phyloP scores from a whole-genome alignment of 1,140 invertebrate species.

The Ladona fulva region DNA sequence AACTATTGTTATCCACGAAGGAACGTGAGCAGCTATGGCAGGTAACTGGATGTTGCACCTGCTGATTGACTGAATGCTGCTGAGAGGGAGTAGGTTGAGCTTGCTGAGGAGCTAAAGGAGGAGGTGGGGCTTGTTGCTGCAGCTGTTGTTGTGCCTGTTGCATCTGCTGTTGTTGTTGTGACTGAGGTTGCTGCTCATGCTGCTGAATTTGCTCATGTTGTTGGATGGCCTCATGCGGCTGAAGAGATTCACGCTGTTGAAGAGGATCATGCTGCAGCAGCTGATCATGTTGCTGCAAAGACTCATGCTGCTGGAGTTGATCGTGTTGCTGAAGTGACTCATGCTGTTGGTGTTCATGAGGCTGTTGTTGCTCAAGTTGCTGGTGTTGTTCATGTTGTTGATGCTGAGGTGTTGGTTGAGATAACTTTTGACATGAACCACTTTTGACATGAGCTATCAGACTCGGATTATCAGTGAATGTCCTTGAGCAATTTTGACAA shows the following conservation, averaged over 20 bases:
- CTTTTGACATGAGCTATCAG: not conserved
- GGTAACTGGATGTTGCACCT: not conserved
- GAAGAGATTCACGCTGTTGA: not conserved
- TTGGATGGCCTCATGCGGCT: not conserved
- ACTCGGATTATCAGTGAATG: slow-evolving; percentile 6
- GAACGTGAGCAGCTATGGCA: not conserved
- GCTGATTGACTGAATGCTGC: not conserved
- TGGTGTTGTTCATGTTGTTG: not conserved
- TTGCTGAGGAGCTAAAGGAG: not conserved
- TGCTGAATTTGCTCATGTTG: not conserved
- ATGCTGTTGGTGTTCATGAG: not conserved
- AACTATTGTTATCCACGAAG: not conserved
- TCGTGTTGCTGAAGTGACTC: not conserved
- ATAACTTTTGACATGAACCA: not conserved
- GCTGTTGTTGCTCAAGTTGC: not conserved
- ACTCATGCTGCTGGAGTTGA: not conserved
- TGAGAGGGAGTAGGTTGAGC: not conserved
- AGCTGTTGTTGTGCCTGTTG: not conserved
- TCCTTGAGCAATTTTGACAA: not conserved
- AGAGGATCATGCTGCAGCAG: not conserved
- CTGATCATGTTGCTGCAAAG: not conserved
- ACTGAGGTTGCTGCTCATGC: not conserved
- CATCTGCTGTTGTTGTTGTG: not conserved
- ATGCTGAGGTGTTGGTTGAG: not conserved
- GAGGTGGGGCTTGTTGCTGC: not conserved